Evolutionary conservation across 2,888 invertebrate genomes (phyloP), one percentile per base, ranked within the genome.

Genomic region (Cantharis nigra): DNA sequence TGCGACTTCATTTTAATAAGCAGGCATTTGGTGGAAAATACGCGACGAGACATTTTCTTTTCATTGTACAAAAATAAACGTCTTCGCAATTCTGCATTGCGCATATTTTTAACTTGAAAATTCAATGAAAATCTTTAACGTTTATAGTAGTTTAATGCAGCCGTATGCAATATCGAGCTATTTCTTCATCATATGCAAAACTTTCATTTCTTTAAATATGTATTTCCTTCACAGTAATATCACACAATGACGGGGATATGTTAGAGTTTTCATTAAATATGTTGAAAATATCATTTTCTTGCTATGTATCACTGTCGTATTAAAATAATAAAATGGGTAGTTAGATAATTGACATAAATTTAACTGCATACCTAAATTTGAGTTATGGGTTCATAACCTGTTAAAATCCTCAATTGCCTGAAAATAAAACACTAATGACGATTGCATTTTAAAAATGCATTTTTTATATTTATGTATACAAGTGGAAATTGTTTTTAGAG

Each of bases 1-100:
- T 67, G 23, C 65, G n/a, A 11, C n/a, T 67, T 23, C 65, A 23
- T 67, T 67, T 67, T 67, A 67, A 67, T 67, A 67, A 67, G 65
- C 65, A 67, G n/a, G 23, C 65, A 67, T 67, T 67, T 67, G 20
- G 23, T 67, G n/a, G 65, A 67, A 67, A 23, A 67, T 67, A 14
- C 65, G 65, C 65, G 65, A 67, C 65, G 65, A 67, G 65, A 23
- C 65, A 20, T 67, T 67, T 67, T 67, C 20, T 67, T 67, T 67
- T 67, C 26, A 67, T 67, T 67, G n/a, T 18, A 23, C 65, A 67
- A 23, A 67, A 67, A 67, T 18, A 67, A 67, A 67, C 65, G 14
- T 67, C 65, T 67, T 23, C n/a, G 65, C 26, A 67, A 67, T 67
- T 67, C 18, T 23, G 65, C 65, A 67, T 67, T 67, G 26, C 65